These are phyloP conservation scores for Blastobasis lacticolella DNA, from an alignment of 2,888 invertebrate species.

Conservation along the genomic window DNA sequence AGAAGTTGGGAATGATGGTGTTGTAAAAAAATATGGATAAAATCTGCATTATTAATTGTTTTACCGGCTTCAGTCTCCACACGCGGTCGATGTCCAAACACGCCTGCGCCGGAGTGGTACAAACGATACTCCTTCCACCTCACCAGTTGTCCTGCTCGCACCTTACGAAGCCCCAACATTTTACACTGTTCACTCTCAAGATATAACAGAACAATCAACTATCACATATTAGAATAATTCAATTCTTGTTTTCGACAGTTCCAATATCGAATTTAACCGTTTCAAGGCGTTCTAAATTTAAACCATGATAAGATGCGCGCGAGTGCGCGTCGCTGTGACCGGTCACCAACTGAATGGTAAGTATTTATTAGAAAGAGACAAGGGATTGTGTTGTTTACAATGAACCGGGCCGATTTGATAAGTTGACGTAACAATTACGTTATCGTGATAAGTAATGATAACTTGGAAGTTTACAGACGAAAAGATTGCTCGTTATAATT, in stretches of 20 bases:
- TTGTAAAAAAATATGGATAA: too few relatives aligned
- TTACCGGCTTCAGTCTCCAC: constrained; percentile 47
- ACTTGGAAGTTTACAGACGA: too few relatives aligned
- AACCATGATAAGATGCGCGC: constrained; percentile 32
- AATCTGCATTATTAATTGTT: constrained; percentile 14
- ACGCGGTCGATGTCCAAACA: constrained; percentile 75
- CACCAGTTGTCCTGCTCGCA: constrained; percentile 39
- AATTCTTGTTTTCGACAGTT: too few relatives aligned
- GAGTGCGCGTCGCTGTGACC: constrained; percentile 33
- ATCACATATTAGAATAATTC: too few relatives aligned
- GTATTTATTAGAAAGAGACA: constrained; percentile 13
- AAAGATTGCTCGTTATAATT: too few relatives aligned
- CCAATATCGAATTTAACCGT: constrained; percentile 1
- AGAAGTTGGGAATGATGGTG: too few relatives aligned
- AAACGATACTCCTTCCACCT: constrained; percentile 38
- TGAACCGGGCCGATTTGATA: constrained; percentile 14
- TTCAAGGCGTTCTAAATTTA: constrained; percentile 38
- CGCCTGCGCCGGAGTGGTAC: constrained; percentile 74
- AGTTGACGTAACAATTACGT: constrained; percentile 19
- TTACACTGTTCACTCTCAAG: constrained; percentile 9
- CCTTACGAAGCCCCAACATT: constrained; percentile 45
- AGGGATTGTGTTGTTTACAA: constrained; percentile 11
- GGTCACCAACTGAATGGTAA: constrained; percentile 27
- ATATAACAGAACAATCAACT: background rate
- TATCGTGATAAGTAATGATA: constrained; percentile 12